A percentile compares a stretch with the other conserved stretches of the same genome.
Evolutionary conservation across 2,797 vertebrate species (phyloP).

Genomic region (Salarias fasciatus): DNA sequence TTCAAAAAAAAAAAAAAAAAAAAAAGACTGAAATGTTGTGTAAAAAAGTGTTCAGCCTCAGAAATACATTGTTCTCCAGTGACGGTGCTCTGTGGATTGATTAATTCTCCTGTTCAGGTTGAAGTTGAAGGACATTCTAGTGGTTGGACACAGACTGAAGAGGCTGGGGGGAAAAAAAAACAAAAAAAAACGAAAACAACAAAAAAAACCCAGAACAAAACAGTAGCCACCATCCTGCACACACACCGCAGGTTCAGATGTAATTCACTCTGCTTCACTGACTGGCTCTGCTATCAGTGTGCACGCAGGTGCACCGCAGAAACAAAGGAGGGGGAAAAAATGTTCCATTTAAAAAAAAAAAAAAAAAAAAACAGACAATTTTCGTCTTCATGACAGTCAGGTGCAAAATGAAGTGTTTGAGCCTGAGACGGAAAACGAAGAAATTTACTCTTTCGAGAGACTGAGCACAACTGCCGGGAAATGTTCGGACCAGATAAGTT

Average conservation of each 20-base stretch:
- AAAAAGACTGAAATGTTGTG: conserved; percentile 9
- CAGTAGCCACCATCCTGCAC: conserved; percentile 18
- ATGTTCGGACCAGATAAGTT: conserved; percentile 42
- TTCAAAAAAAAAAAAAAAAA: not conserved
- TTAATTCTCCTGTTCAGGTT: conserved; percentile 31
- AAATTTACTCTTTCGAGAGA: conserved; percentile 41
- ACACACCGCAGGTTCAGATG: conserved; percentile 31
- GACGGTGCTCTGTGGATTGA: conserved; percentile 30
- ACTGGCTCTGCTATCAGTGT: conserved; percentile 46
- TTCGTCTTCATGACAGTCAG: conserved; percentile 33
- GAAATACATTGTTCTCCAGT: conserved; percentile 25
- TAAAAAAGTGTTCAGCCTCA: conserved; percentile 7
- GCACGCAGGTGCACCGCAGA: conserved; percentile 45
- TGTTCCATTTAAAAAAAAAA: not conserved
- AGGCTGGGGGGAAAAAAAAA: too few relatives aligned
- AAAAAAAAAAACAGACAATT: conserved; percentile 6
- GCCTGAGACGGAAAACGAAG: conserved; percentile 31
- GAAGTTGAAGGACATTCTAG: conserved; percentile 21
- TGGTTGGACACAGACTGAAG: conserved; percentile 26
- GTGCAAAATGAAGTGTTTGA: conserved; percentile 40
- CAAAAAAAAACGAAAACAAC: too few relatives aligned
- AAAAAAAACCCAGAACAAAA: conserved; percentile 38
- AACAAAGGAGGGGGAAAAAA: conserved; percentile 26
- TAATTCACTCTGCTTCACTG: conserved; percentile 47
- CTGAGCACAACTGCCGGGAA: conserved; percentile 30